Evolutionary conservation across 2,113 vertebrate genomes (phyloP), one percentile per base, ranked within the genome.

Genomic region (Brienomyrus brachyistius): DNA sequence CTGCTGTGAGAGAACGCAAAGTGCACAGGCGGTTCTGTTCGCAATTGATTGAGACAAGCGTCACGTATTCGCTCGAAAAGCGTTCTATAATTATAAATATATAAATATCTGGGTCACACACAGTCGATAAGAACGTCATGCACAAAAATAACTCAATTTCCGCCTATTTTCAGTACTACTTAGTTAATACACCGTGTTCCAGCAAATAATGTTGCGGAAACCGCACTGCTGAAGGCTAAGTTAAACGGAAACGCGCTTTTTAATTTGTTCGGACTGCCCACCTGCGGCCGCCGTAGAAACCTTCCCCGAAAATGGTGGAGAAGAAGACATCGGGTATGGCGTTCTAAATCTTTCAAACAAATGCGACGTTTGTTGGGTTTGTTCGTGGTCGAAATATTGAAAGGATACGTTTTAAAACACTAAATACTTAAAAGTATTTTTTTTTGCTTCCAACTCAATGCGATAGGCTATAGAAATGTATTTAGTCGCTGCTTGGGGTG

Each of bases 241-340:
- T 80, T 80, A 43, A 80, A 43, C 35, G 74, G 74, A 80, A 43
- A 80, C 74, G 74, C 74, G 31, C 15, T 43, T 80, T 80, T 43
- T 43, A 35, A 40, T 40, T 80, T 21, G 50, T 7, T 35, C 1
- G n/a, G n/a, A 56, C 1, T 87, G 48, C 40, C 48, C 48, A 4
- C 15, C 2, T 27, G 21, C n/a, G 19, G 50, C 27, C 31, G 51
- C 83, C 62, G 48, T 86, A 51, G 45, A 23, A 70, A 90, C 23
- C 59, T 47, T n/a, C 66, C 70, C 85, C 10, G 82, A 87, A 51
- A 27, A 93, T 92, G 92, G 92, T 91, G 90, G 92, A 93, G 31
- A 93, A 91, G 88, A 93, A 87, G 51, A 87, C 85, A 6, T 52
- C 85, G 15, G 85, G 85, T 87, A 84, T 4, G 48, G 27, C 2